Conservation (phyloP, 1,140 invertebrate genomes). For the Drosophila baimaii region DNA sequence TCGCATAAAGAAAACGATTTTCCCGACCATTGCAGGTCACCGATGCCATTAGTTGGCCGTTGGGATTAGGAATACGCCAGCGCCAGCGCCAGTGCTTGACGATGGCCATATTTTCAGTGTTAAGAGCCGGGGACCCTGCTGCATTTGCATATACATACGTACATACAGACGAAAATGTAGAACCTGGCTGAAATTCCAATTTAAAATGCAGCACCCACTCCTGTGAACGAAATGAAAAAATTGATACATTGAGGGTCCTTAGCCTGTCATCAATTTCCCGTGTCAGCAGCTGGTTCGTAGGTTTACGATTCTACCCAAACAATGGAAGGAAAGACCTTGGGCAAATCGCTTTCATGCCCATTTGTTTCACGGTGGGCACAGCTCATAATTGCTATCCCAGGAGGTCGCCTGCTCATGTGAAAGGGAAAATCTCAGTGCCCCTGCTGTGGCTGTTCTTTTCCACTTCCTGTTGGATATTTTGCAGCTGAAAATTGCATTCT, state of each 20-base stretch:
- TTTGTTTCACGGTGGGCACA: constrained; percentile 32
- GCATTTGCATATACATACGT: constrained; percentile 70
- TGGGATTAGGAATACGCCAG: constrained; percentile 47
- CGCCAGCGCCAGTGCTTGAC: constrained; percentile 58
- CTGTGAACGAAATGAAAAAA: background rate
- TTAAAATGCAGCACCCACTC: constrained; percentile 23
- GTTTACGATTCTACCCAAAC: constrained; percentile 16
- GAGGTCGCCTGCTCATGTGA: constrained; percentile 48
- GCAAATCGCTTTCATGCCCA: constrained; percentile 33
- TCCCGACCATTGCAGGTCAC: constrained; percentile 33
- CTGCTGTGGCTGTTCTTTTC: constrained; percentile 5
- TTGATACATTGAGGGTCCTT: background rate
- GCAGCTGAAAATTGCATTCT: constrained; percentile 67
- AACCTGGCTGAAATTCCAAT: constrained; percentile 59
- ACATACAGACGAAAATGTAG: constrained; percentile 69
- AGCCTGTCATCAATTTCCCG: constrained; percentile 63
- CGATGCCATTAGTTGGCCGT: constrained; percentile 60
- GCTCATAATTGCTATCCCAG: constrained; percentile 60
- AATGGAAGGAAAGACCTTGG: constrained; percentile 12
- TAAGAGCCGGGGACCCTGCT: constrained; percentile 55
- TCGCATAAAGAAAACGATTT: constrained; percentile 10
- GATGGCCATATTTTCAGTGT: constrained; percentile 72
- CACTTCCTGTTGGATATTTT: constrained; percentile 1
- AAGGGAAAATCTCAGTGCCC: constrained; percentile 33
- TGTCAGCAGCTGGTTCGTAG: constrained; percentile 30